Base-by-base conservation (phyloP, 2,888 invertebrate species). In the Stenolophus ochropezus region DNA sequence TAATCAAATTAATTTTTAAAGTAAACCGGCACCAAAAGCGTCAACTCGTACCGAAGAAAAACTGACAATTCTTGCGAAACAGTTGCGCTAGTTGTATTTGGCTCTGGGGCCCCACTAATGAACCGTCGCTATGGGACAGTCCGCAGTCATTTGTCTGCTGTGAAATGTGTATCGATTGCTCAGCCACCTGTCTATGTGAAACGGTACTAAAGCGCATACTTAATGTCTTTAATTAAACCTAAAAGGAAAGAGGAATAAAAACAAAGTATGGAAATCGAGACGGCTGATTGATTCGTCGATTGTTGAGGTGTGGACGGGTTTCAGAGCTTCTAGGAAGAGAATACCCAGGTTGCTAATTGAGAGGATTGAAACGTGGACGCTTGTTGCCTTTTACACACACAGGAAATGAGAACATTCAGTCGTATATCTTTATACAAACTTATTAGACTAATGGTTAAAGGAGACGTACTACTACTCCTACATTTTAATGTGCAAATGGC, bases 121-220 rank as follows among this genome's bases (percentile, higher is more conserved):
- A 77, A 77, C 42, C 18, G 61, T 27, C 77, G 77, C 77, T 61
- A 11, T 77, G 77, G 77, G 76, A 58, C 76, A 51, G 53, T 76
- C 65, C 65, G 33, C 21, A 69, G 76, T 76, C 76, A 76, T 76
- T 76, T 76, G 76, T 77, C 61, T 61, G 11, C 61, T 25, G 77
- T 61, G 47, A 77, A 77, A 77, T 61, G 77, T 77, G 56, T 77
- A 77, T 61, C 61, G 77, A 61, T 61, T 76, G 25, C 25, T 25
- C 33, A 69, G 76, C 56, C 33, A 76, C 56, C 33, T 76, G 76
- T 76, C 76, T 14, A 56, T 20, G 25, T n/a, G 51, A 56, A 14
- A 16, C 33, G 33, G 14, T 56, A 76, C 56, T 76, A 76, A 76
- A 76, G 27, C 25, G 53, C 23, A 75, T 51, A 75, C 51, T 75